phyloP scores from a whole-genome alignment of 2,888 invertebrate species.

The Petrolisthes manimaculis region DNA sequence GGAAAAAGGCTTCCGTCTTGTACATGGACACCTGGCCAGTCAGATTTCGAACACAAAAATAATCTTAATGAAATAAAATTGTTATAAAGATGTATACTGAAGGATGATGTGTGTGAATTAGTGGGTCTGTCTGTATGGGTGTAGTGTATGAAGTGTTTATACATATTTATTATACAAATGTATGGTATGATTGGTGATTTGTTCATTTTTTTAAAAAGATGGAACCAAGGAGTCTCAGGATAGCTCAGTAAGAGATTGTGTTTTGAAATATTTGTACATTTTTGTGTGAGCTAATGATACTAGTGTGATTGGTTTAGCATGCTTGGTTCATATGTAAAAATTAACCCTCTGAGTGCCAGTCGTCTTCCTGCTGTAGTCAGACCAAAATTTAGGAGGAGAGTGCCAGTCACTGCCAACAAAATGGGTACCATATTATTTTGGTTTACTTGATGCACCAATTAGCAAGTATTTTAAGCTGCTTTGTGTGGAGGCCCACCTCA shows the following conservation, averaged over 20 bases:
- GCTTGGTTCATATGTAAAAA: constrained; percentile 33
- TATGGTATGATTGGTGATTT: constrained; percentile 49
- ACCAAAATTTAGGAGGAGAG: no score
- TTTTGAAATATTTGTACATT: constrained; percentile 48
- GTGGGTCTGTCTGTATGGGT: constrained; percentile 34
- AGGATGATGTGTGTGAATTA: constrained; percentile 32
- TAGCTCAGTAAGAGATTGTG: constrained; percentile 53
- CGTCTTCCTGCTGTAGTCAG: no score
- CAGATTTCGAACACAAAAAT: constrained; percentile 64
- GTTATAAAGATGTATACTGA: constrained; percentile 40
- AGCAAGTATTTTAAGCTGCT: no score
- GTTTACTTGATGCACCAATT: no score
- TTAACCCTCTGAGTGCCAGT: background rate
- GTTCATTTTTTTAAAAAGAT: constrained; percentile 50
- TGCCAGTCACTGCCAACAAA: no score
- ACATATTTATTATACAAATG: constrained; percentile 60
- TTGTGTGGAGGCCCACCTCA: no score
- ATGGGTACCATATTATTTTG: no score
- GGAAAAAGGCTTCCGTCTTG: constrained; percentile 61
- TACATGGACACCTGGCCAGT: constrained; percentile 64
- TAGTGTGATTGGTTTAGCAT: constrained; percentile 41
- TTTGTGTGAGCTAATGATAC: constrained; percentile 33
- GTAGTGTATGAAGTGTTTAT: constrained; percentile 53
- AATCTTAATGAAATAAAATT: constrained; percentile 30
- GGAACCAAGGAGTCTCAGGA: constrained; percentile 63